Evolutionary conservation across 2,113 vertebrate species (phyloP).

Genomic region (Trematocara variabile): DNA sequence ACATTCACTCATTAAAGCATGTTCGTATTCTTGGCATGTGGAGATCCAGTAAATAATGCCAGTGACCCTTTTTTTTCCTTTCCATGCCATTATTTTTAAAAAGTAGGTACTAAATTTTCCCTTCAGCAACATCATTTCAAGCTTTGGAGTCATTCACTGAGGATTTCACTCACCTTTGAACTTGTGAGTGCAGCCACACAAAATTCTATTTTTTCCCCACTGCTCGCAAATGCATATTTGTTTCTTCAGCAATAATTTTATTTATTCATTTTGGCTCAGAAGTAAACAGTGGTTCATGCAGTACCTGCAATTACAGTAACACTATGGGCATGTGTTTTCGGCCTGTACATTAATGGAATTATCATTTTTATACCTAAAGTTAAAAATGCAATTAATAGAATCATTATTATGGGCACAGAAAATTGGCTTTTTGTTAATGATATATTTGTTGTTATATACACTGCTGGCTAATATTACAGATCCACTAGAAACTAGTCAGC

Average conservation of each 20-base stretch:
- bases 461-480: not conserved
- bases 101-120: not conserved
- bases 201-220: not conserved
- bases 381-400: not conserved
- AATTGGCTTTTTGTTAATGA: not conserved
- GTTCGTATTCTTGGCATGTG: conserved; percentile 57
- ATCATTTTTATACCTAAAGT: not conserved
- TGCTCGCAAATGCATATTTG: conserved; percentile 29
- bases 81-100: conserved; percentile 18
- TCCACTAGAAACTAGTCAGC: not conserved
- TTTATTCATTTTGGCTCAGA: conserved; percentile 30
- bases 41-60: conserved; percentile 38
- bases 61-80: conserved; percentile 36
- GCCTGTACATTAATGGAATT: not conserved
- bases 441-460: not conserved
- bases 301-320: not conserved
- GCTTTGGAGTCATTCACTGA: conserved; percentile 4
- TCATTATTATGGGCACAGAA: not conserved
- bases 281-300: not conserved
- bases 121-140: conserved; percentile 2
- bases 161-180: conserved; percentile 16
- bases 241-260: conserved; percentile 38
- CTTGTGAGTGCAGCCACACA: not conserved
- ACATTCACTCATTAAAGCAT: conserved; percentile 47
- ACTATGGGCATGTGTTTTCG: not conserved